These are phyloP conservation scores for Euspilapteryx auroguttella DNA, from an alignment of 2,888 invertebrate species.

Conservation along the genomic window DNA sequence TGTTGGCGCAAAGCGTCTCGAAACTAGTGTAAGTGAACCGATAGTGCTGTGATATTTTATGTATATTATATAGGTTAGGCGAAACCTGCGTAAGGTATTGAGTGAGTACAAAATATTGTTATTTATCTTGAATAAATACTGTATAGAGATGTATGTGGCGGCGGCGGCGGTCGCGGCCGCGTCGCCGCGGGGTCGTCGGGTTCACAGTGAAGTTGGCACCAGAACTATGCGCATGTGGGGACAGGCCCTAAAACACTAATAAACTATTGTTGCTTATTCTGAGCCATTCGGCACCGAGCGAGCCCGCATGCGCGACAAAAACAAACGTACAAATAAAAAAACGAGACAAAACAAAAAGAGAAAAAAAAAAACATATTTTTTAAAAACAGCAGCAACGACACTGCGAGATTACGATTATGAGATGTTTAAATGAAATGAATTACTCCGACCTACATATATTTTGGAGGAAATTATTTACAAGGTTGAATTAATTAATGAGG, in stretches of 20 bases:
- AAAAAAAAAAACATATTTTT: conserved; percentile 23
- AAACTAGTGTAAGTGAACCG: conserved; percentile 55
- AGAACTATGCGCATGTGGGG: too few species aligned
- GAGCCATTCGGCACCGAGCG: too few species aligned
- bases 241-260: too few species aligned
- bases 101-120: conserved; percentile 47
- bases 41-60: conserved; percentile 62
- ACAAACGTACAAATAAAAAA: too few species aligned
- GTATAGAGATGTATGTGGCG: too few species aligned
- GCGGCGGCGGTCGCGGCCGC: too few species aligned
- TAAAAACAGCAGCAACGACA: conserved; percentile 17
- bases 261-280: too few species aligned
- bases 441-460: conserved; percentile 57
- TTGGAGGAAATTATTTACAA: conserved; percentile 58
- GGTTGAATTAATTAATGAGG: conserved; percentile 30
- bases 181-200: too few species aligned
- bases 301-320: too few species aligned
- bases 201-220: too few species aligned
- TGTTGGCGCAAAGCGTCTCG: conserved; percentile 33
- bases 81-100: conserved; percentile 34
- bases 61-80: conserved; percentile 44
- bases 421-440: conserved; percentile 13
- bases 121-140: conserved; percentile 18
- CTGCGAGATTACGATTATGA: conserved; percentile 26
- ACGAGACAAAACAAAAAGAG: too few species aligned